phyloP scores from a whole-genome alignment of 1,140 invertebrate species.

The Formica exsecta region DNA sequence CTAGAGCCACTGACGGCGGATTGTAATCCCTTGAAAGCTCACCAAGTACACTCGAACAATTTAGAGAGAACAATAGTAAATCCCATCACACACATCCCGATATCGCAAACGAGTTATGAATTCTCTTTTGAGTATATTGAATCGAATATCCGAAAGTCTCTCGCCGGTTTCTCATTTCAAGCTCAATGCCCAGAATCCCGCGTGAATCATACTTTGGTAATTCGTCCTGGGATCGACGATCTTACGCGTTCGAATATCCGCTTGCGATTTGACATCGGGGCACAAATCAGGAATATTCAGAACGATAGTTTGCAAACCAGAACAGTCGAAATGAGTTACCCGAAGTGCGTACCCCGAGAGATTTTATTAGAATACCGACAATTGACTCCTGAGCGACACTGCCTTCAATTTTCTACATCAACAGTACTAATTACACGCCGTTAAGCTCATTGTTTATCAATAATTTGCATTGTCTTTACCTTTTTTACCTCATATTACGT shows the following conservation, averaged over 20 bases:
- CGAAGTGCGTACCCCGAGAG: neutral
- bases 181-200: neutral
- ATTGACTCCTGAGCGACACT: neutral
- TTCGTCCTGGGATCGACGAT: conserved; percentile 6
- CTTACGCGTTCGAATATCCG: neutral
- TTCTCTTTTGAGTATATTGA: conserved; percentile 5
- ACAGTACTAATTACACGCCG: neutral
- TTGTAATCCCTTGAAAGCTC: conserved; percentile 48
- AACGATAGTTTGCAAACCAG: neutral
- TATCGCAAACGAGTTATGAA: conserved; percentile 16
- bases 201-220: neutral
- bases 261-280: neutral
- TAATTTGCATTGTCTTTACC: neutral
- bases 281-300: neutral
- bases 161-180: neutral
- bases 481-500: neutral
- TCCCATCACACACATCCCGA: neutral
- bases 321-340: neutral
- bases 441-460: neutral
- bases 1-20: neutral
- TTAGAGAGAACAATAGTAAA: conserved; percentile 48
- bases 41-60: conserved; percentile 26
- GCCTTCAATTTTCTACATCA: conserved; percentile 5
- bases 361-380: conserved; percentile 21
- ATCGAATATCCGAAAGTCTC: neutral